These are phyloP conservation scores for Trochalopteron elliotii DNA, from an alignment of 2,113 vertebrate genomes.

Conservation along the genomic window DNA sequence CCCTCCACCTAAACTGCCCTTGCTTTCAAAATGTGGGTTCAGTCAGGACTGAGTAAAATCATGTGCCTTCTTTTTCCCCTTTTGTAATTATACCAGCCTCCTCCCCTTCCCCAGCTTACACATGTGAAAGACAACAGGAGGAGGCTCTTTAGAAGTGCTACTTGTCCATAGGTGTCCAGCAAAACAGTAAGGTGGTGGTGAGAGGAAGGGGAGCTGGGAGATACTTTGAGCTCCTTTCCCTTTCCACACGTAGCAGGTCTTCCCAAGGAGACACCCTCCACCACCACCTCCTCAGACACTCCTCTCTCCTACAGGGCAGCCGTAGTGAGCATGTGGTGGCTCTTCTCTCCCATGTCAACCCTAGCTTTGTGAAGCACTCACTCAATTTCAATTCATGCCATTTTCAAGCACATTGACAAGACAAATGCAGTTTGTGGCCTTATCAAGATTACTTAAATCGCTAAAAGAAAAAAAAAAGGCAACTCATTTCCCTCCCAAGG, in stretches of 20 bases:
- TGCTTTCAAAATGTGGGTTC: conserved; percentile 67
- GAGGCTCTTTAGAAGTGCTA: conserved; percentile 54
- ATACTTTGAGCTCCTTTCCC: conserved; percentile 10
- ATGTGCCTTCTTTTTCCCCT: conserved; percentile 81
- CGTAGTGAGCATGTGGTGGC: background rate
- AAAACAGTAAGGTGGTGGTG: conserved; percentile 16
- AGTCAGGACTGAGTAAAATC: conserved; percentile 76
- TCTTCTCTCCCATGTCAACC: conserved; percentile 4
- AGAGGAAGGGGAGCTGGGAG: background rate
- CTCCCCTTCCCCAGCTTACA: conserved; percentile 44
- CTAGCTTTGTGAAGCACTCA: background rate
- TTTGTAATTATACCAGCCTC: conserved; percentile 69
- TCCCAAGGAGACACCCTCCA: conserved; percentile 45
- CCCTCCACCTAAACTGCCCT: conserved; percentile 56
- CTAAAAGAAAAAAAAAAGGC: conserved; percentile 25
- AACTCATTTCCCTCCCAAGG: background rate
- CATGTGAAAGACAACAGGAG: background rate
- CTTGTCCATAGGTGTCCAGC: conserved; percentile 10
- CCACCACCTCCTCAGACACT: background rate
- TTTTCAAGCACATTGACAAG: conserved; percentile 19
- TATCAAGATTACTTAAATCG: conserved; percentile 45
- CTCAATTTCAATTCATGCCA: background rate
- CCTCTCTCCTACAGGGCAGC: background rate
- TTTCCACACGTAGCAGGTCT: conserved; percentile 52
- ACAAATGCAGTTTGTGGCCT: conserved; percentile 67